These are phyloP conservation scores for Parauchenoglanis ngamensis DNA, from an alignment of 2,797 vertebrate genomes.

Conservation along the genomic window DNA sequence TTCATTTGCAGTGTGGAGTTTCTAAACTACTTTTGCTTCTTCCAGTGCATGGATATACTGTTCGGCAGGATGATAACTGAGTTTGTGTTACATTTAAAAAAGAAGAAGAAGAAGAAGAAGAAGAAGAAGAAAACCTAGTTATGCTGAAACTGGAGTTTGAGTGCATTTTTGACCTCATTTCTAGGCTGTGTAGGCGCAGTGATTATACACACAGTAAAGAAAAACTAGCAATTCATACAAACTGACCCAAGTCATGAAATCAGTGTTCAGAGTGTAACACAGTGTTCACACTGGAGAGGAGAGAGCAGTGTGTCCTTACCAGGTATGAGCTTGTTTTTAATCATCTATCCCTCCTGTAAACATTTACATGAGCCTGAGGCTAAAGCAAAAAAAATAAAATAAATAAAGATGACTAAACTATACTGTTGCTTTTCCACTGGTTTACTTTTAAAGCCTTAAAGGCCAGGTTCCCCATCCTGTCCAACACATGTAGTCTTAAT, in stretches of 20 bases:
- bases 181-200: neutral
- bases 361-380: neutral
- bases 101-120: neutral
- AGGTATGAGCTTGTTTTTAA: neutral
- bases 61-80: too few species aligned
- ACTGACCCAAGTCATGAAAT: neutral
- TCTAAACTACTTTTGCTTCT: too few species aligned
- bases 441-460: neutral
- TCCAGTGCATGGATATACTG: neutral
- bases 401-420: neutral
- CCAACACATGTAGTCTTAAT: neutral
- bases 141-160: neutral
- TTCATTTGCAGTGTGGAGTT: too few species aligned
- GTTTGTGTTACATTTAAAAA: neutral
- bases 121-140: neutral
- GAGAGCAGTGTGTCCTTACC: neutral
- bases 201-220: too few species aligned
- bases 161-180: neutral
- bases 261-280: neutral
- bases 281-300: neutral
- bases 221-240: neutral
- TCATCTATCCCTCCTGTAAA: neutral
- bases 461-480: neutral
- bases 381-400: neutral
- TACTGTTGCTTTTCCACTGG: neutral